A percentile compares a stretch with the other conserved stretches of the same genome.
These are phyloP conservation scores for Hiodon alosoides DNA, from an alignment of 2,113 vertebrate species.

Conservation along the genomic window DNA sequence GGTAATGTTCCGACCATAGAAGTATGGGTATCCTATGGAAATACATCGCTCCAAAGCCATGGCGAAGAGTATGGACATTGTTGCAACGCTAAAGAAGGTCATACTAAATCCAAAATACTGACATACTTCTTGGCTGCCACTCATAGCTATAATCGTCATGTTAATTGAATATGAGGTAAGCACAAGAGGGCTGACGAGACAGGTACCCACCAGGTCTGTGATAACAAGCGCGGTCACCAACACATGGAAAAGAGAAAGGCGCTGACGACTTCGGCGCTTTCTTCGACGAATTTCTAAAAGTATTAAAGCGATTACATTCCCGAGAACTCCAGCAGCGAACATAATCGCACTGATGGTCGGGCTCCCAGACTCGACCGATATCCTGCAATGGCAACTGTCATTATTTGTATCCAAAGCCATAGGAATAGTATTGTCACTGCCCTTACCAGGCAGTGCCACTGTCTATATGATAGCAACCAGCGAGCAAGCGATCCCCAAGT, in stretches of 20 bases:
- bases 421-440: neutral
- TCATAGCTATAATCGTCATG: conserved; percentile 38
- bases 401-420: accelerated
- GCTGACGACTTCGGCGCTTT: conserved; percentile 29
- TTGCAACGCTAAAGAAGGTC: conserved; percentile 71
- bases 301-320: conserved; percentile 56
- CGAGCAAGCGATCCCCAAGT: no score
- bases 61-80: conserved; percentile 62
- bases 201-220: conserved; percentile 71
- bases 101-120: conserved; percentile 62
- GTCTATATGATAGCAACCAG: no score
- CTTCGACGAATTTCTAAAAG: conserved; percentile 59
- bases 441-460: no score
- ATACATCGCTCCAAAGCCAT: conserved; percentile 73
- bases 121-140: conserved; percentile 45
- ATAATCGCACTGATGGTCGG: conserved; percentile 65
- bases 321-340: conserved; percentile 64
- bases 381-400: conserved; percentile 27
- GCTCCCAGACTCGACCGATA: conserved; percentile 41
- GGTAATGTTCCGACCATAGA: conserved; percentile 59
- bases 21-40: conserved; percentile 64
- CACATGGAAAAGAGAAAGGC: conserved; percentile 61
- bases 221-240: conserved; percentile 60
- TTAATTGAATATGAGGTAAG: conserved; percentile 65
- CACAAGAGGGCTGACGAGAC: conserved; percentile 66